These are phyloP conservation scores for Acanthoscelides obtectus DNA, from an alignment of 2,888 invertebrate genomes.

Conservation along the genomic window DNA sequence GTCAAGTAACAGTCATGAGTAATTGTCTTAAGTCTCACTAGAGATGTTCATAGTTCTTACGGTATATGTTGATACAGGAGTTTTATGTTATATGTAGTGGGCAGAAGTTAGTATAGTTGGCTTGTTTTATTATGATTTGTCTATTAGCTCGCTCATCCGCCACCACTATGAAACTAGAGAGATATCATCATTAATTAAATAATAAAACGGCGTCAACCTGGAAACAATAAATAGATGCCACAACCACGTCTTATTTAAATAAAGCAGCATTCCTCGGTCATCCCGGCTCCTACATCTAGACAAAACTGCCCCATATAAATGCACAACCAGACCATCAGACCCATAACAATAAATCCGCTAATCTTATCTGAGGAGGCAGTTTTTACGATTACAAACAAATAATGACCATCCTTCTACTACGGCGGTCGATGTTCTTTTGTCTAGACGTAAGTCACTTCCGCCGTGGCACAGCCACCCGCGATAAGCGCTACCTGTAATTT, in stretches of 20 bases:
- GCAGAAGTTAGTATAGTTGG: too few species aligned
- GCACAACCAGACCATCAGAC: slow-evolving; percentile 6
- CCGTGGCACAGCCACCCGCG: not conserved
- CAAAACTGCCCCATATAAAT: not conserved
- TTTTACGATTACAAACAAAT: not conserved
- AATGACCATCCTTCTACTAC: slow-evolving; percentile 3
- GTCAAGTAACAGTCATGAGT: too few species aligned
- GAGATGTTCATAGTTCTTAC: too few species aligned
- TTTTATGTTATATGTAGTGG: too few species aligned
- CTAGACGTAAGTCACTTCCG: slow-evolving; percentile 30
- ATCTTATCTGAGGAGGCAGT: slow-evolving; percentile 13
- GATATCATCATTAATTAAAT: too few species aligned
- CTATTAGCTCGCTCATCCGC: too few species aligned
- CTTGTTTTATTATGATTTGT: too few species aligned
- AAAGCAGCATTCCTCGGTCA: not conserved
- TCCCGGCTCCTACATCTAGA: not conserved
- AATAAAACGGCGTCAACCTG: too few species aligned
- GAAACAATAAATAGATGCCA: too few species aligned
- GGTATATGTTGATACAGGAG: too few species aligned
- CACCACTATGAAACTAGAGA: too few species aligned
- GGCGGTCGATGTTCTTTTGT: slow-evolving; percentile 27
- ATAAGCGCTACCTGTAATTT: slow-evolving; percentile 27
- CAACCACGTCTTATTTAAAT: not conserved
- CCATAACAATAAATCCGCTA: slow-evolving; percentile 19
- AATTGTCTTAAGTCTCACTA: too few species aligned